Percentiles rank a stretch among this genome's conserved stretches.
phyloP scores from a whole-genome alignment of 2,888 invertebrate genomes.

The Dicranocentrus wangi region DNA sequence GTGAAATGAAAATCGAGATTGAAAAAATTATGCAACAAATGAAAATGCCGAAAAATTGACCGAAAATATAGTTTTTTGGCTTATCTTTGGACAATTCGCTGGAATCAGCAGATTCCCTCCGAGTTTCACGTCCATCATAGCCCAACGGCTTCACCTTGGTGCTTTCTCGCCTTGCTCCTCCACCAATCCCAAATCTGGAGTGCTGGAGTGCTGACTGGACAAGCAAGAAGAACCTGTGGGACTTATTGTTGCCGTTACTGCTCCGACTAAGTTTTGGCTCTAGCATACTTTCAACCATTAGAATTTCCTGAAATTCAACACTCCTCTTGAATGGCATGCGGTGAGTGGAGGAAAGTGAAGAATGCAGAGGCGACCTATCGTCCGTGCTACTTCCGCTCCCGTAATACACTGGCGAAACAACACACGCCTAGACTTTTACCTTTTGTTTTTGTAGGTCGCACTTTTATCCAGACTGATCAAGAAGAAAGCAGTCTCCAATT shows the following conservation, averaged over 20 bases:
- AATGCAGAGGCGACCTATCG: too few species aligned
- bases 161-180: slow-evolving; percentile 8
- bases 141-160: slow-evolving; percentile 23
- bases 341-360: too few species aligned
- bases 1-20: slow-evolving; percentile 1
- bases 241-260: slow-evolving; percentile 2
- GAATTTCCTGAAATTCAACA: not conserved
- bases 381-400: too few species aligned
- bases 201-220: slow-evolving; percentile 18
- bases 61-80: slow-evolving; percentile 15
- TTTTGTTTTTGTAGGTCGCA: too few species aligned
- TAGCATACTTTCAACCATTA: slow-evolving; percentile 13
- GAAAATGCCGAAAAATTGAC: too few species aligned
- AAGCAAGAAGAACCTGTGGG: slow-evolving; percentile 15
- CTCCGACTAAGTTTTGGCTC: slow-evolving; percentile 18
- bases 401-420: too few species aligned
- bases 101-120: slow-evolving; percentile 40
- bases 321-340: not conserved
- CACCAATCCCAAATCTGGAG: slow-evolving; percentile 30
- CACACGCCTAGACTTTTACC: too few species aligned
- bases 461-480: too few species aligned
- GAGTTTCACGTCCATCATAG: slow-evolving; percentile 32
- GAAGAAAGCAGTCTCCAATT: too few species aligned
- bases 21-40: too few species aligned
- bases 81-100: slow-evolving; percentile 52